These are phyloP conservation scores for Megalopta genalis DNA, from an alignment of 1,140 invertebrate species.

Conservation along the genomic window DNA sequence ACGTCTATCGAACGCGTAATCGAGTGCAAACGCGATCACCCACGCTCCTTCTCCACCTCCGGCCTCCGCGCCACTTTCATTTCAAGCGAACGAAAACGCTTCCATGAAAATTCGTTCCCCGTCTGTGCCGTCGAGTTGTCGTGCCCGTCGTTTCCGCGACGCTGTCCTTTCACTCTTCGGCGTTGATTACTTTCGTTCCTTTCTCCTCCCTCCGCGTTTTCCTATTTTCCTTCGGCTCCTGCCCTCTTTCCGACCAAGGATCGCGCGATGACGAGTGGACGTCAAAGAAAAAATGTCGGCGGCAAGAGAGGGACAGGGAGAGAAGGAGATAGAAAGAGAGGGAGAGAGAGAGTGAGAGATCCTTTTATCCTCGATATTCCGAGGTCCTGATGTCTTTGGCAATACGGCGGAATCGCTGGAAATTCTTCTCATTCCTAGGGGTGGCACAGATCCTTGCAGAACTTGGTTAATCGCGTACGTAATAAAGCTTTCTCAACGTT, in stretches of 20 bases:
- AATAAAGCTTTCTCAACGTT: background rate
- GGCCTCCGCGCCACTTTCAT: constrained; percentile 52
- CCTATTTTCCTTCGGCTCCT: background rate
- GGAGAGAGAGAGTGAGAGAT: too few species aligned
- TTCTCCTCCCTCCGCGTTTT: constrained; percentile 32
- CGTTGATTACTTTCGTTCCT: constrained; percentile 59
- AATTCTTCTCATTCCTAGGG: background rate
- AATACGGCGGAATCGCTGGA: background rate
- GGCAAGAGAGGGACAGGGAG: background rate
- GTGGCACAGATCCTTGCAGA: background rate
- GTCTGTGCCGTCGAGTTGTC: constrained; percentile 11
- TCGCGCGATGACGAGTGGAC: constrained; percentile 1
- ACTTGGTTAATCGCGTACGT: too few species aligned
- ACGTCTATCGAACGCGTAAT: constrained; percentile 67
- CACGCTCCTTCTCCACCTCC: constrained; percentile 34
- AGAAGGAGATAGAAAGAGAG: too few species aligned
- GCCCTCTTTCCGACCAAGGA: background rate
- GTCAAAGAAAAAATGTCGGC: constrained; percentile 12
- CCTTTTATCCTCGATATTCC: constrained; percentile 20
- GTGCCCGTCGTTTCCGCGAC: constrained; percentile 53
- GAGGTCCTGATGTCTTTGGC: background rate
- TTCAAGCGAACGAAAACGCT: constrained; percentile 52
- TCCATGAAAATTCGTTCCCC: constrained; percentile 63
- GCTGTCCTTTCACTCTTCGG: constrained; percentile 53
- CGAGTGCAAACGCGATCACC: constrained; percentile 60